Evolutionary conservation across 2,888 invertebrate species (phyloP).

Genomic region (Sclerodermus sp.): DNA sequence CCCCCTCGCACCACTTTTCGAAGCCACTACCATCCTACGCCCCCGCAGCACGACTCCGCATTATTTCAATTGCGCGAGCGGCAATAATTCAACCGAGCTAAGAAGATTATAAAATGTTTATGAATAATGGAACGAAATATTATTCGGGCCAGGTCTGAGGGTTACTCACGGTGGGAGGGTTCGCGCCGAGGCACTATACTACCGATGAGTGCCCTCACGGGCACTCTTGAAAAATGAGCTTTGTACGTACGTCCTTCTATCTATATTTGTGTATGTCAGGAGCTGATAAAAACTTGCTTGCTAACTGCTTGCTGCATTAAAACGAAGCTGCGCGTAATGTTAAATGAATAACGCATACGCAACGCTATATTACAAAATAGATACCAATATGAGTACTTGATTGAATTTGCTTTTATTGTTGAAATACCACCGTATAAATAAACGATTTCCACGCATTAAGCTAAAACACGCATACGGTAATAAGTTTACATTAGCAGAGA

Average conservation of each 20-base stretch:
- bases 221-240: not conserved
- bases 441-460: too few species aligned
- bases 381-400: too few species aligned
- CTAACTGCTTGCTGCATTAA: too few species aligned
- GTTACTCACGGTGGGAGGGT: conserved; percentile 9
- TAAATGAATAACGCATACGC: too few species aligned
- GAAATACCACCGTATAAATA: too few species aligned
- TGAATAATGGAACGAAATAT: conserved; percentile 51
- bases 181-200: too few species aligned
- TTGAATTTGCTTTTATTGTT: too few species aligned
- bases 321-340: too few species aligned
- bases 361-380: too few species aligned
- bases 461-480: too few species aligned
- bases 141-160: conserved; percentile 28
- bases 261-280: not conserved
- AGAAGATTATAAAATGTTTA: conserved; percentile 53
- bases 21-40: conserved; percentile 10
- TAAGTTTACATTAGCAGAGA: too few species aligned
- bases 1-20: conserved; percentile 5
- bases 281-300: too few species aligned
- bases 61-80: conserved; percentile 41
- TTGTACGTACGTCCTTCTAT: not conserved
- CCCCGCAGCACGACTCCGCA: conserved; percentile 18
- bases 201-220: not conserved
- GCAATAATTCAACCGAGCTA: conserved; percentile 45